Evolutionary conservation across 2,113 vertebrate genomes (phyloP).

Genomic region (Arvicanthis niloticus): DNA sequence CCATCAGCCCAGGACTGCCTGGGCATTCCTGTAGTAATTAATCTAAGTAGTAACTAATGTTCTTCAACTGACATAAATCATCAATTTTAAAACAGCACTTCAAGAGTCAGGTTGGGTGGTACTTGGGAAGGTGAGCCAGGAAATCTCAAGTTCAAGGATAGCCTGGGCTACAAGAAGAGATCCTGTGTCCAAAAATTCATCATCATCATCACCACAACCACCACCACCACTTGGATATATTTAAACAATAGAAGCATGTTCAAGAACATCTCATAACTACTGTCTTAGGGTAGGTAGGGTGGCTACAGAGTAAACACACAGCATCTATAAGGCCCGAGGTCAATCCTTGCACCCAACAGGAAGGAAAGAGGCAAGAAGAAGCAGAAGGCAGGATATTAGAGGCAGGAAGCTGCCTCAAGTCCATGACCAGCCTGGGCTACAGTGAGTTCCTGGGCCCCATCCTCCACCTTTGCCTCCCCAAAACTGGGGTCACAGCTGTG

Average conservation of each 20-base stretch:
- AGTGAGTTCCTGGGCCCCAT: background rate
- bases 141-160: background rate
- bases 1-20: background rate
- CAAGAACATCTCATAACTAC: background rate
- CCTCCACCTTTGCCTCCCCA: background rate
- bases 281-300: background rate
- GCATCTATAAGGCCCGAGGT: background rate
- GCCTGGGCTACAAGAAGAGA: background rate
- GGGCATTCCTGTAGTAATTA: no score
- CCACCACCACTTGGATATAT: background rate
- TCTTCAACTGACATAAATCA: background rate
- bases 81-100: constrained; percentile 31
- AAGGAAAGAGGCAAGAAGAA: background rate
- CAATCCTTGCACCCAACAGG: background rate
- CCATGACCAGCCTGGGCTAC: background rate
- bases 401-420: background rate
- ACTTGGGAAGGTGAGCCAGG: background rate
- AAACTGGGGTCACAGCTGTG: background rate
- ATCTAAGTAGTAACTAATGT: background rate
- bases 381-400: background rate
- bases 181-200: background rate
- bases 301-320: background rate
- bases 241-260: constrained; percentile 17
- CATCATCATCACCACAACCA: background rate
- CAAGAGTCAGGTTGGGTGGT: background rate